Evolutionary conservation across 2,113 vertebrate species (phyloP).

Genomic region (Chamaetylas fuelleborni): DNA sequence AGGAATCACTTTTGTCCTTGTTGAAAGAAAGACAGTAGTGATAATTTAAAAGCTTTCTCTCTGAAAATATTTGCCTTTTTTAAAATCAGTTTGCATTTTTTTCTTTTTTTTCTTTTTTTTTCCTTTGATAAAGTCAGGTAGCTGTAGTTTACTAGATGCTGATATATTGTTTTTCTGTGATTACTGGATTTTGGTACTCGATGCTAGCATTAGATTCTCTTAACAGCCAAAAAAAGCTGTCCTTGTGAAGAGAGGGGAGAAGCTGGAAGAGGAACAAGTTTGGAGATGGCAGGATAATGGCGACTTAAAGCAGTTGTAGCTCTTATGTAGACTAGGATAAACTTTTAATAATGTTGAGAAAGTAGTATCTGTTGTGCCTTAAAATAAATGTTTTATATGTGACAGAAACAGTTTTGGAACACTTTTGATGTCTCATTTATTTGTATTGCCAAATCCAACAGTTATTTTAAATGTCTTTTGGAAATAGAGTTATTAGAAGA

Average conservation of each 20-base stretch:
- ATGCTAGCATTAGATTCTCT: background rate
- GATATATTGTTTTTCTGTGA: background rate
- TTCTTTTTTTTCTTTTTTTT: background rate
- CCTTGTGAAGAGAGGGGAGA: background rate
- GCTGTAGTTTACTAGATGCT: background rate
- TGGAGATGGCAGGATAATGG: background rate
- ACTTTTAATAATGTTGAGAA: background rate
- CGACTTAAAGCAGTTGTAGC: background rate
- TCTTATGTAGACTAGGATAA: background rate
- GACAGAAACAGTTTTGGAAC: background rate
- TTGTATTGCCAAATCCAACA: background rate
- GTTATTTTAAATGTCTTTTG: background rate
- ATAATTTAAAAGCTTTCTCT: background rate
- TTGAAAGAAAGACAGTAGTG: background rate
- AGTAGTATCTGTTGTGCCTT: background rate
- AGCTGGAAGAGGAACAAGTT: background rate
- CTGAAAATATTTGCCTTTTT: background rate
- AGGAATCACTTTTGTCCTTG: background rate
- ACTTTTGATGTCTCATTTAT: background rate
- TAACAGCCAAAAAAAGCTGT: background rate
- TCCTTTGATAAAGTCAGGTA: background rate
- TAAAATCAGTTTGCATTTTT: background rate
- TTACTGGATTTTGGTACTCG: background rate
- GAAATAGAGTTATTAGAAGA: background rate
- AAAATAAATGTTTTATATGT: background rate